These are phyloP conservation scores for Vanessa cardui DNA, from an alignment of 2,888 invertebrate species.

Conservation along the genomic window DNA sequence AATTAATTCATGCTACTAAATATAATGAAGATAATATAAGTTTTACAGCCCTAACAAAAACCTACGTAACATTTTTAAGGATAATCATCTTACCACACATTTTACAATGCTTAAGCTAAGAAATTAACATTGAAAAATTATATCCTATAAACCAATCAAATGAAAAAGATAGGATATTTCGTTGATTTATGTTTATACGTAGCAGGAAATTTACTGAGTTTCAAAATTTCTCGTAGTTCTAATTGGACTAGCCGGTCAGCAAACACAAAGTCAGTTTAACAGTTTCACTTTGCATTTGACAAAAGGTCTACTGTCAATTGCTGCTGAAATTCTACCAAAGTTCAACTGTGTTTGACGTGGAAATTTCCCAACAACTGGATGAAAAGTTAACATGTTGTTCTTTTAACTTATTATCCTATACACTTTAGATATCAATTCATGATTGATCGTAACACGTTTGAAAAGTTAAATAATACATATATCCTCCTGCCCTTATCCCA, in stretches of 20 bases:
- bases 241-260: slow-evolving; percentile 30
- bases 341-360: slow-evolving; percentile 11
- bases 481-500: no score
- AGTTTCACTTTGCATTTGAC: slow-evolving; percentile 31
- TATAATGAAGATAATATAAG: no score
- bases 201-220: background rate
- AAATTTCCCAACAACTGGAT: slow-evolving; percentile 19
- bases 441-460: no score
- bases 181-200: background rate
- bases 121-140: no score
- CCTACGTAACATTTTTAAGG: no score
- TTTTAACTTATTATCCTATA: background rate
- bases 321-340: slow-evolving; percentile 28
- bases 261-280: slow-evolving; percentile 35
- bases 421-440: background rate
- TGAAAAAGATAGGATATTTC: background rate
- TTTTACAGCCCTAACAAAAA: no score
- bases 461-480: no score
- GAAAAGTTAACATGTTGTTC: background rate
- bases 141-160: no score
- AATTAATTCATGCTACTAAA: no score
- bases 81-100: no score
- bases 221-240: slow-evolving; percentile 12
- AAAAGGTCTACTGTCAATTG: slow-evolving; percentile 38
- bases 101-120: no score